These are phyloP conservation scores for Chanos chanos DNA, from an alignment of 2,797 vertebrate species.

Conservation along the genomic window DNA sequence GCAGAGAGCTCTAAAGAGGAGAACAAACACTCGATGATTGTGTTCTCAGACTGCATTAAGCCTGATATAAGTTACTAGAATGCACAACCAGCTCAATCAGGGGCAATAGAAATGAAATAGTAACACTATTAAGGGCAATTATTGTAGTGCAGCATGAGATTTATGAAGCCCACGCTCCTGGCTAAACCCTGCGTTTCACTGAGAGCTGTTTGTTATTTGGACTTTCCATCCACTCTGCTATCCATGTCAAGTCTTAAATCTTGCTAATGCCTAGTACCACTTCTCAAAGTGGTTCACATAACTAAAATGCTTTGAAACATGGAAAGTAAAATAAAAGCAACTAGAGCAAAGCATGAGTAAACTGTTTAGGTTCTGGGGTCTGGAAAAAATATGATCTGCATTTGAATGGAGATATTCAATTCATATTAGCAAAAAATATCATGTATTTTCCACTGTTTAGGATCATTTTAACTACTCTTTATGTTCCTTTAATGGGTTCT, in stretches of 20 bases:
- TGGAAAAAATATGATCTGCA: too few relatives aligned
- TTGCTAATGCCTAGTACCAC: slow-evolving; percentile 57
- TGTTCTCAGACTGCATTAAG: slow-evolving; percentile 21
- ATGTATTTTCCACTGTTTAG: too few relatives aligned
- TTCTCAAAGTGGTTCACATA: slow-evolving; percentile 36
- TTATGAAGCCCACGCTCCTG: slow-evolving; percentile 52
- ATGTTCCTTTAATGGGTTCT: too few relatives aligned
- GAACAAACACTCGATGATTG: slow-evolving; percentile 14
- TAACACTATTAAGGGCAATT: slow-evolving; percentile 54
- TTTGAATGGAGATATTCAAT: too few relatives aligned
- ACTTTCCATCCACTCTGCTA: slow-evolving; percentile 32
- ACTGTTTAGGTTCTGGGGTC: too few relatives aligned
- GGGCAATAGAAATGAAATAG: slow-evolving; percentile 57
- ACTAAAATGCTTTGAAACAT: slow-evolving; percentile 21
- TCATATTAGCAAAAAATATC: too few relatives aligned
- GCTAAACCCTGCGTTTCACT: slow-evolving; percentile 49
- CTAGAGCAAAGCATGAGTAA: too few relatives aligned
- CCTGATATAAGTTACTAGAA: slow-evolving; percentile 27
- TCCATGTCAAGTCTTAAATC: slow-evolving; percentile 58
- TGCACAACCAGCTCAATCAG: slow-evolving; percentile 38
- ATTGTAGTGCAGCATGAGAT: slow-evolving; percentile 59
- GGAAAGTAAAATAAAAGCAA: slow-evolving; percentile 30
- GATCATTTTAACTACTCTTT: too few relatives aligned
- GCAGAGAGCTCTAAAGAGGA: neutral
- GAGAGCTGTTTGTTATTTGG: slow-evolving; percentile 44